Conservation (phyloP, 2,113 vertebrate species). For the Nyctereutes procyonoides region DNA sequence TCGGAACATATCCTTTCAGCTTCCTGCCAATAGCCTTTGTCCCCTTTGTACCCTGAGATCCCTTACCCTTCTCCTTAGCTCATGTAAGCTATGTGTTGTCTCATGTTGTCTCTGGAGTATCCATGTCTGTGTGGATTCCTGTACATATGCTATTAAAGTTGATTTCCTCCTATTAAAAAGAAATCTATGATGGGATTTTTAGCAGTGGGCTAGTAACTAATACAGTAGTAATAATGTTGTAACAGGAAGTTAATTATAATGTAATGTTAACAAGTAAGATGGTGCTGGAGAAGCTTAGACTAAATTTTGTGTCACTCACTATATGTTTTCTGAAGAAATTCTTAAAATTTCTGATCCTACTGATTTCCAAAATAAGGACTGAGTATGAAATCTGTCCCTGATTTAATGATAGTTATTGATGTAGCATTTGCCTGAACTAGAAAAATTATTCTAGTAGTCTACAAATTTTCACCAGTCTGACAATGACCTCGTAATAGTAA, state of each 20-base stretch:
- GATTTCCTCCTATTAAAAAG: neutral
- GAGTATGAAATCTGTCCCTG: neutral
- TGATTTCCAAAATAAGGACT: conserved; percentile 32
- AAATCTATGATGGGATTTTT: neutral
- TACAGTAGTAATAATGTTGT: neutral
- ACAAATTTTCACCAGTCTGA: neutral
- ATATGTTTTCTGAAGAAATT: conserved; percentile 4
- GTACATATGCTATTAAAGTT: neutral
- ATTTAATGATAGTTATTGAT: neutral
- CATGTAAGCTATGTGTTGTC: neutral
- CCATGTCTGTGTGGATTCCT: neutral
- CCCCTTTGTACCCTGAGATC: neutral
- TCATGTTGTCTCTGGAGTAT: neutral
- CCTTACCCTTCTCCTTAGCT: neutral
- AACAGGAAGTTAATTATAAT: neutral
- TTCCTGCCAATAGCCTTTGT: neutral
- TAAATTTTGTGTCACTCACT: neutral
- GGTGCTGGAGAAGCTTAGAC: neutral
- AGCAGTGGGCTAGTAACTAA: neutral
- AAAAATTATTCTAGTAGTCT: neutral
- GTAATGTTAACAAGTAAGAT: neutral
- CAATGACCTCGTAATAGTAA: neutral
- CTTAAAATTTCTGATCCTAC: neutral
- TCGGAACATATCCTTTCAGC: neutral
- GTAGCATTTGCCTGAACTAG: neutral